A percentile compares a stretch with the other conserved stretches of the same genome.
phyloP scores from a whole-genome alignment of 2,797 vertebrate species.

The Gadopsis marmoratus region DNA sequence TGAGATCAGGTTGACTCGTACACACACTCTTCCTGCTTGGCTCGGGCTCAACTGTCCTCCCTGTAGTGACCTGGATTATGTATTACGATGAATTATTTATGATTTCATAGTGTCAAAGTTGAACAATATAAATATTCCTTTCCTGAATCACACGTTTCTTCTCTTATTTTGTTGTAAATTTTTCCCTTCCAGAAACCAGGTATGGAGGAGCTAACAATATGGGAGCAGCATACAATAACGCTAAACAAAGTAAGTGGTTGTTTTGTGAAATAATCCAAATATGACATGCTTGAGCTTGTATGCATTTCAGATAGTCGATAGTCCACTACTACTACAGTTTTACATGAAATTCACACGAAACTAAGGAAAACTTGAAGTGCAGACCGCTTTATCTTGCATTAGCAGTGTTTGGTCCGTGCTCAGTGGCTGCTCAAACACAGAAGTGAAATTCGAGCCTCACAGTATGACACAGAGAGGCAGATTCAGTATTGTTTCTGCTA shows the following conservation, averaged over 20 bases:
- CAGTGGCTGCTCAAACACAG: background rate
- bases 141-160: background rate
- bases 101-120: background rate
- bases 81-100: background rate
- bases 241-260: constrained; percentile 88
- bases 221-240: constrained; percentile 95
- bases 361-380: background rate
- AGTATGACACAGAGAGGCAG: background rate
- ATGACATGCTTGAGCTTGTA: background rate
- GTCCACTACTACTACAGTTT: background rate
- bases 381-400: background rate
- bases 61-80: constrained; percentile 43
- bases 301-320: background rate
- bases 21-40: constrained; percentile 45
- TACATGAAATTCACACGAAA: background rate
- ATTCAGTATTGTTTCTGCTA: constrained; percentile 22
- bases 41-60: constrained; percentile 33
- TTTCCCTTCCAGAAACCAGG: constrained; percentile 78
- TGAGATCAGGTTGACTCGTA: constrained; percentile 58
- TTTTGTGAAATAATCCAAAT: background rate
- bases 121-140: background rate
- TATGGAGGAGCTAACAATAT: constrained; percentile 97
- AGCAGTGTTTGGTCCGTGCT: background rate
- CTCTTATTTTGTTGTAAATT: background rate
- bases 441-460: background rate